phyloP scores from a whole-genome alignment of 2,113 vertebrate species.

The Onychostoma macrolepis region DNA sequence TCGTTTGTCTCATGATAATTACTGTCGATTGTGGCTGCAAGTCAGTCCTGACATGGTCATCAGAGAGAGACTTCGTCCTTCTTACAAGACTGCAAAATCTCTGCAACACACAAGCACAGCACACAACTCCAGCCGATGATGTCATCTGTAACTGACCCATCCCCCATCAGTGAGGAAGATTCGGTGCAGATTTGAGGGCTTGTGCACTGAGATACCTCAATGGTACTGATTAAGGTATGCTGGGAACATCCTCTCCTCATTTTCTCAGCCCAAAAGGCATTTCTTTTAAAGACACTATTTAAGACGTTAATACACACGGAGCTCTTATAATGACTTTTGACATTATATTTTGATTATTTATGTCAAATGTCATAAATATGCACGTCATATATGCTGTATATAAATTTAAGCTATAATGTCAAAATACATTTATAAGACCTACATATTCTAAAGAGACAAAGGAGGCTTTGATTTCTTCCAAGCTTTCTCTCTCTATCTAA shows the following conservation, averaged over 20 bases:
- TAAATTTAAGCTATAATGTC: not conserved
- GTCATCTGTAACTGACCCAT: slow-evolving; percentile 55
- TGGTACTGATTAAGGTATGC: slow-evolving; percentile 43
- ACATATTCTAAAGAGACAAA: not conserved
- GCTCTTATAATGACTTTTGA: slow-evolving; percentile 1
- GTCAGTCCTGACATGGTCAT: not conserved
- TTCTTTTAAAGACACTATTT: not conserved
- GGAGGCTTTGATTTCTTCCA: not conserved
- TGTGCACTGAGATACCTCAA: slow-evolving; percentile 48
- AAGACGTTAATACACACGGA: not conserved
- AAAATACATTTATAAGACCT: not conserved
- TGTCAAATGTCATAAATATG: slow-evolving; percentile 3
- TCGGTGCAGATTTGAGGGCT: slow-evolving; percentile 47
- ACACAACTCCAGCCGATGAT: slow-evolving; percentile 52
- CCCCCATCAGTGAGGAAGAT: slow-evolving; percentile 53
- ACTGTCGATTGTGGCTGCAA: not conserved
- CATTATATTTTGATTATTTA: not conserved
- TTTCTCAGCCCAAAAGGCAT: slow-evolving; percentile 25
- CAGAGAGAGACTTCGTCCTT: not conserved
- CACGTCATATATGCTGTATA: not conserved
- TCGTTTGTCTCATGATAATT: not conserved
- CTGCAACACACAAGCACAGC: slow-evolving; percentile 50
- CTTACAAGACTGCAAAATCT: slow-evolving; percentile 32
- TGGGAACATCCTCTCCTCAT: slow-evolving; percentile 18
- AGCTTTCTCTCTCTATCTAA: not conserved